Base-by-base conservation (phyloP, 2,888 invertebrate species). In the Lycophotia porphyrea region DNA sequence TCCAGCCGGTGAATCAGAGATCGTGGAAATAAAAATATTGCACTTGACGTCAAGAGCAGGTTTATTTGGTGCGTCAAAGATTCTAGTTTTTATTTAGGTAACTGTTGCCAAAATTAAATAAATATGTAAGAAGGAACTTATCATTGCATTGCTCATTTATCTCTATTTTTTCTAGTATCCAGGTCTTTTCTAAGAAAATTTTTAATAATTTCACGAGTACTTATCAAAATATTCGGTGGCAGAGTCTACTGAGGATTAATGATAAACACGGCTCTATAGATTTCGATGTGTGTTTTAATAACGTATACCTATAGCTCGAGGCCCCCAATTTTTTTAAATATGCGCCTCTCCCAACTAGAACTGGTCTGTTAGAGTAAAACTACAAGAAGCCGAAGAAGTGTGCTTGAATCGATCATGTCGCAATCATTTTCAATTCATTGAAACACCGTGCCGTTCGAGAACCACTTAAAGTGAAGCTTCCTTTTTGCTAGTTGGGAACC, bases 1-100 rank as follows among this genome's bases (percentile, higher is more conserved):
- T 74, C 44, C 55, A 71, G 81, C 24, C 39, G 68, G 55, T 78
- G 84, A 84, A 73, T 84, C 81, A 84, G 77, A 71, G 52, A 64
- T 68, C 36, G 63, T 74, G 44, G 36, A 80, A 78, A 77, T 84
- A 84, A 84, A 82, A 86, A 82, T 84, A 78, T 76, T 82, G 76
- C 64, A 79, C 66, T 82, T 88, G 87, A 88, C 87, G 87, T 87
- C 87, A 88, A 68, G 52, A 78, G 73, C 70, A 52, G 61, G 65
- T 78, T 71, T 78, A 76, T 86, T 84, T 63, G 70, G 78, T 86
- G 80, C 88, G 88, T 86, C 84, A 86, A 80, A 71, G 64, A 76
- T 42, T 74, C n/a, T 36, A 42, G 24, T 65, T 85, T 76, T 86
- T 81, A 77, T 87, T 82, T 77, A 72, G 74, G 65, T 67, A 47